Evolutionary conservation across 2,797 vertebrate genomes (phyloP), one percentile per base, ranked within the genome.

Genomic region (Anolis apletophallus): DNA sequence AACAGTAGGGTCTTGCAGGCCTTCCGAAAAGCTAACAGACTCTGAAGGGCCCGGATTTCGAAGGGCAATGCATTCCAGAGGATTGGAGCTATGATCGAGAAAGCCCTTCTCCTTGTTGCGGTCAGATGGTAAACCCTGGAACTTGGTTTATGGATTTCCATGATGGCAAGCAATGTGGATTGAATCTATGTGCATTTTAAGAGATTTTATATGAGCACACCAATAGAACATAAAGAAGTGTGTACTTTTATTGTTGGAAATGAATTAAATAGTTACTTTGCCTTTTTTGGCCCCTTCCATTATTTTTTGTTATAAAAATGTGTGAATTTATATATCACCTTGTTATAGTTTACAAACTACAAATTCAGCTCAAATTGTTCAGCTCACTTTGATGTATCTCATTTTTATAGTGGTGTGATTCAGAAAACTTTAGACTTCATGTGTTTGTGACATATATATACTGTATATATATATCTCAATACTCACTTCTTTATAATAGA

Each of bases 211-310:
- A 52, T 82, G 52, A 55, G 46, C 64, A 81, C 11, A n/a, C 54
- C 50, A 26, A n/a, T 84, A 52, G 75, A 92, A 90, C 16, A 64
- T 84, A 1, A 23, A 1, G 6, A 88, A 85, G 0, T 78, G 73
- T 80, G 89, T 76, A 14, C 75, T 91, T 90, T 89, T 90, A 83
- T 88, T 88, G 87, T 6, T 77, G 67, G 75, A 71, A 23, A 61
- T 90, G 76, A 93, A 61, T 92, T 87, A 81, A 50, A 21, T 14
- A 80, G 19, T 79, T 55, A 86, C 21, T 89, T 93, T 72, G 87
- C 17, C 2, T 54, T 79, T 40, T 71, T 80, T 85, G 77, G 67
- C 81, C 67, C 21, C 29, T 90, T 76, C 86, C 21, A 23, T 2
- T 61, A 7, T 11, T 29, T 64, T 11, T 29, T 29, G 26, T 29